Evolutionary conservation across 2,113 vertebrate species (phyloP), one percentile per base, ranked within the genome.

Genomic region (Phyllopteryx taeniolatus): DNA sequence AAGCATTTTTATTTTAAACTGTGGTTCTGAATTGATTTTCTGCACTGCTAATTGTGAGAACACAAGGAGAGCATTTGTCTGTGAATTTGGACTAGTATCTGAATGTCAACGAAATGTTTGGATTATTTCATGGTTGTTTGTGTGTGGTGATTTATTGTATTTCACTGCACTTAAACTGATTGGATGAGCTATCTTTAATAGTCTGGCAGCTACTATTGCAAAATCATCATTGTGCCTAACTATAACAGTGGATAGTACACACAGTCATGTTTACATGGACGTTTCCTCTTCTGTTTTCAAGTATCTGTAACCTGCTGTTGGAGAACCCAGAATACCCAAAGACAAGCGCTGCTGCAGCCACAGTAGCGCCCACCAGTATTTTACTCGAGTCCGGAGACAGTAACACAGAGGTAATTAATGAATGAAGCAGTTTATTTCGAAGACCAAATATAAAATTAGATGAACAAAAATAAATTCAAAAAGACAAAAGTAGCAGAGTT

Each of bases 291-390:
- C 67, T 79, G 13, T 87, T 78, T 77, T 90, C 27, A 88, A 99
- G 97, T 76, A 94, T 99, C 89, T 98, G 96, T 91, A 98, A 99
- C 93, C 92, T 96, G 86, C 94, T 99, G 87, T 89, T 99, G 93
- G 96, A 99, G 91, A 96, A 95, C 76, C 95, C 96, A 59, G 95
- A 95, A 82, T 98, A 96, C 87, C 95, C 95, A 68, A 95, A 94
- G 91, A 94, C 93, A 78, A 93, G 94, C 79, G 91, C 89, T 74
- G 82, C 94, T 59, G 90, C 94, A 72, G 88, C 79, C n/a, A 10
- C 95, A 79, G 93, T 93, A 73, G 93, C 93, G 70, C 94, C 94
- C 76, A 95, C 86, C 83, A 99, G 94, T 91, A 96, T 96, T 85
- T 93, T 99, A 19, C 94, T 98, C 60, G 94, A 97, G 88, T 94